Conservation (phyloP, 2,888 invertebrate genomes). For the Cephus sareptanus region DNA sequence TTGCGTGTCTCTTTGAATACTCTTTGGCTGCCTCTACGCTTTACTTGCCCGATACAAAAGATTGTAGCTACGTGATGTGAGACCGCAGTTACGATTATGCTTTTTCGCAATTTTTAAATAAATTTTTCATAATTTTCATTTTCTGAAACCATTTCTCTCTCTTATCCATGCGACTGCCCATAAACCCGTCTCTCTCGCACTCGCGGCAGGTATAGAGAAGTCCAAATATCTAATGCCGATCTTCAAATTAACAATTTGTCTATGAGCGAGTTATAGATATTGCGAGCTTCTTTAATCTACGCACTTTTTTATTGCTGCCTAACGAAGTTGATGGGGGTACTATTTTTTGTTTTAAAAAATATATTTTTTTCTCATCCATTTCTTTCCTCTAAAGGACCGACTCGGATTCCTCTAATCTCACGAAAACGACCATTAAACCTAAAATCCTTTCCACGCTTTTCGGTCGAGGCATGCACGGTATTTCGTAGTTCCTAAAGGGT, state of each 20-base stretch:
- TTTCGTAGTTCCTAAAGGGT: not conserved
- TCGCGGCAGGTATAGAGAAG: not conserved
- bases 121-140: not conserved
- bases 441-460: not conserved
- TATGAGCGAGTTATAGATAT: not conserved
- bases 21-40: not conserved
- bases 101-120: not conserved
- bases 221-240: not conserved
- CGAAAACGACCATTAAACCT: not conserved
- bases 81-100: not conserved
- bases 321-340: not conserved
- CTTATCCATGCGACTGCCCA: not conserved
- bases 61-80: not conserved
- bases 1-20: not conserved
- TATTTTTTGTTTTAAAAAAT: not conserved
- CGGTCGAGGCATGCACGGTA: not conserved
- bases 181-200: not conserved
- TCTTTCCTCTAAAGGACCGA: not conserved
- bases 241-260: not conserved
- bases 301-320: not conserved
- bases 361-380: not conserved
- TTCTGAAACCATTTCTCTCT: not conserved
- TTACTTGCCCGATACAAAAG: not conserved
- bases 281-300: not conserved
- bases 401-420: not conserved